phyloP scores from a whole-genome alignment of 2,888 invertebrate genomes.

The Luperina testacea region DNA sequence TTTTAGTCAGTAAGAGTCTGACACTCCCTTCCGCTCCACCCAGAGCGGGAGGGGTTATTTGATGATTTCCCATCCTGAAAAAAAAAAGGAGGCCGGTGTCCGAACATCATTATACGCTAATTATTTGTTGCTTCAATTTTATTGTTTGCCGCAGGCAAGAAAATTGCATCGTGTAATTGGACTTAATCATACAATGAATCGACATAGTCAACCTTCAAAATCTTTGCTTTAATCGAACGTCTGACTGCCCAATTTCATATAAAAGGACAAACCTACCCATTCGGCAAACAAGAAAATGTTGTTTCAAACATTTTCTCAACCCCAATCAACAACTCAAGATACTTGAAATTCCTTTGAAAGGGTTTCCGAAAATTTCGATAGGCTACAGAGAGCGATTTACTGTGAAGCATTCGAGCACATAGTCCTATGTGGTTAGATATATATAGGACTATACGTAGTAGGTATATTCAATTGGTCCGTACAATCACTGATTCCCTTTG shows the following conservation, averaged over 20 bases:
- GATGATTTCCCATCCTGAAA: no score
- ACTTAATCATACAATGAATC: background rate
- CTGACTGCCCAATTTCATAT: constrained; percentile 19
- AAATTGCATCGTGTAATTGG: background rate
- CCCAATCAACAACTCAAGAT: constrained; percentile 49
- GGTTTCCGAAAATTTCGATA: constrained; percentile 34
- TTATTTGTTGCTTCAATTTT: background rate
- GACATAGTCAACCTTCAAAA: background rate
- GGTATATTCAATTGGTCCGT: constrained; percentile 62
- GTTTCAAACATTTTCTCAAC: constrained; percentile 47
- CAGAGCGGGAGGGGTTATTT: no score
- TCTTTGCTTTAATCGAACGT: background rate
- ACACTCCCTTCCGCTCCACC: no score
- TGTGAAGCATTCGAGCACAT: constrained; percentile 27
- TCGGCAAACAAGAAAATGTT: constrained; percentile 34
- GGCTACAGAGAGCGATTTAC: constrained; percentile 15
- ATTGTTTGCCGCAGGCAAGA: background rate
- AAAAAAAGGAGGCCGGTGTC: background rate
- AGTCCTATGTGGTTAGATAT: background rate
- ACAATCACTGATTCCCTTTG: constrained; percentile 80
- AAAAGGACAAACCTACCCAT: constrained; percentile 29
- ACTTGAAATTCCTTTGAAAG: constrained; percentile 53
- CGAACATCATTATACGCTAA: no score
- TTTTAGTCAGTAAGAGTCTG: no score
- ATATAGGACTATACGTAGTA: constrained; percentile 7